A percentile compares a stretch with the other conserved stretches of the same genome.
Evolutionary conservation across 2,113 vertebrate species (phyloP).

Genomic region (Lophius piscatorius): DNA sequence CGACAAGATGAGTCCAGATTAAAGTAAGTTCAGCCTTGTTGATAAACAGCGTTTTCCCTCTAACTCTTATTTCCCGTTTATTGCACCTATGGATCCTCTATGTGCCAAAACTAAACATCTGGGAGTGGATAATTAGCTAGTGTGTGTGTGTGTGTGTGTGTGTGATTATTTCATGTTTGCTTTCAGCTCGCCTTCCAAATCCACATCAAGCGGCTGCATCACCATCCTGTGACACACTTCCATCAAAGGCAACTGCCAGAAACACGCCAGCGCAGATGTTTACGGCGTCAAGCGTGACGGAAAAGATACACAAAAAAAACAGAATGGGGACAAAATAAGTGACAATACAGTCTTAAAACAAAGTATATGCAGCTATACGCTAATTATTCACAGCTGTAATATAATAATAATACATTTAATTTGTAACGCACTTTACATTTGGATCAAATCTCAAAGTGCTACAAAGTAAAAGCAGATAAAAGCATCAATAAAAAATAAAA

Average conservation of each 20-base stretch:
- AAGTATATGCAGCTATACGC: slow-evolving; percentile 1
- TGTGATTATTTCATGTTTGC: slow-evolving; percentile 41
- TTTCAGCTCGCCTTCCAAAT: slow-evolving; percentile 17
- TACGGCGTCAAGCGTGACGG: slow-evolving; percentile 4
- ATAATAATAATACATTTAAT: too few relatives aligned
- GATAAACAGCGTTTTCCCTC: not conserved
- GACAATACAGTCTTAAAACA: not conserved
- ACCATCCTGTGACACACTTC: slow-evolving; percentile 70
- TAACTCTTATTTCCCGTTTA: slow-evolving; percentile 20
- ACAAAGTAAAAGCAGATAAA: too few relatives aligned
- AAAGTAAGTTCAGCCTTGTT: too few relatives aligned
- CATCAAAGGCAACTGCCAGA: slow-evolving; percentile 62
- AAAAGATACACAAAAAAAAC: slow-evolving; percentile 12
- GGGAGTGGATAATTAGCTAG: slow-evolving; percentile 54
- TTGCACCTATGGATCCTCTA: slow-evolving; percentile 18
- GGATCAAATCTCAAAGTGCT: too few relatives aligned
- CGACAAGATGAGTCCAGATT: too few relatives aligned
- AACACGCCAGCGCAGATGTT: slow-evolving; percentile 26
- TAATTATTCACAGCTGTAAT: too few relatives aligned
- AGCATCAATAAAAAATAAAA: too few relatives aligned
- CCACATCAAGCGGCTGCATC: slow-evolving; percentile 60
- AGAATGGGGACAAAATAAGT: not conserved
- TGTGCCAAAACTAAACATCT: slow-evolving; percentile 56
- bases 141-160: slow-evolving; percentile 22
- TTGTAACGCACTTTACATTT: too few relatives aligned